Evolutionary conservation across 1,140 invertebrate genomes (phyloP), one percentile per base, ranked within the genome.

Genomic region (Drosophila azteca): DNA sequence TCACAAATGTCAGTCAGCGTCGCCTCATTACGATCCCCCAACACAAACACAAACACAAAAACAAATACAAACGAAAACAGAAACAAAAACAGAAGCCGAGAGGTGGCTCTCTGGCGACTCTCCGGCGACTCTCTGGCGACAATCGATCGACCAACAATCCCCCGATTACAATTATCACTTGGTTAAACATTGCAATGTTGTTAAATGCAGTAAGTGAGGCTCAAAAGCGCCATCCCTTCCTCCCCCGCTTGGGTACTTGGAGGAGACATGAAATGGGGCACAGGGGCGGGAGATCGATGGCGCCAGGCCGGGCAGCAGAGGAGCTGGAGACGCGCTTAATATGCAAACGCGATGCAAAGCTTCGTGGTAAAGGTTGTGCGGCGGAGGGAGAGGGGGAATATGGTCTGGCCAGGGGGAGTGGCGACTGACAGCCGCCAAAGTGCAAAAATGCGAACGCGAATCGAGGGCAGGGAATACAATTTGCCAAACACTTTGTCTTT

Each of bases 161-260:
- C 11, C 26, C 54, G 44, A 71, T 77, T 69, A 79, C 82, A 88
- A 87, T 88, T 87, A 88, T 83, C 82, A 87, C 83, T 83, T 87
- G 82, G 61, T 72, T 77, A 88, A 88, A 87, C 83, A 88, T 83
- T 65, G 66, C 77, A 72, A 79, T 83, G 79, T 74, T 88, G 70
- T 77, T 77, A 70, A 84, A 71, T 83, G 35, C 35, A 39, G 59
- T 48, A 73, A 69, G 71, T 73, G 57, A 68, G 80, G 55, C 55
- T 57, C n/a, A 45, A 50, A 29, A 26, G 20, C 29, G 3, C 4
- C 8, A 2, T 31, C 8, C 29, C 29, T 31, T 8, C 29, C 29
- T 1, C 8, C 11, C 35, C 31, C 8, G 17, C 17, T 26, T 26
- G 9, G 35, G 3, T 39, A 4, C 17, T 39, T 11, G 35, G 9